Base-by-base conservation (phyloP, 2,113 vertebrate species). In the Illadopsis cleaveri region DNA sequence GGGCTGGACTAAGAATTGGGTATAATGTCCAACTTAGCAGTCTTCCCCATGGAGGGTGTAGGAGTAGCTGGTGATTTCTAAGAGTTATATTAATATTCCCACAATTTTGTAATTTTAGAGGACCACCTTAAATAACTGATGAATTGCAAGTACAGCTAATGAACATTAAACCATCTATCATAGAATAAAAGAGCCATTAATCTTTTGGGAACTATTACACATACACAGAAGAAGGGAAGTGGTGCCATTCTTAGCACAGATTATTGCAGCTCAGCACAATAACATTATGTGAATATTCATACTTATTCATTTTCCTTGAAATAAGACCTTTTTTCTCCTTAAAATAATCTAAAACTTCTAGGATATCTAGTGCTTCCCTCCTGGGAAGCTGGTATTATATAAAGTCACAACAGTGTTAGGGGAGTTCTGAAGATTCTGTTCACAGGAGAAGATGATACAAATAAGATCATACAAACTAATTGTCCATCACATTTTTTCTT, bases 11-110 rank as follows among this genome's bases (percentile, higher is more conserved):
- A 2, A 44, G 27, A 22, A 17, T 6, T 8, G 4, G 2, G 17
- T 4, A 11, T 2, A 17, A 17, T 7, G 8, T 5, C 62, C 25
- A 20, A 0, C 3, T 28, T 3, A 14, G 14, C 6, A 15, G 5
- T 4, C 30, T 28, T 56, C 76, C 33, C n/a, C 16, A 3, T 0
- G 0, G 62, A 82, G 7, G 20, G 0, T 40, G 1, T 58, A 44
- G 10, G 15, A 80, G 16, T 24, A 75, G 61, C 25, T 31, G 28
- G 28, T 17, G 33, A 24, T 48, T 35, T 45, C 47, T 27, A 21
- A 15, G 15, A 38, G 16, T 69, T 21, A 1, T 4, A 22, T 15
- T n/a, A 38, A 30, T 35, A 48, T 50, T 16, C 30, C 35, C 22
- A 19, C 30, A 24, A 27, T 25, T 53, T 58, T 62, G 31, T 48